Conservation (phyloP, 2,888 invertebrate species). For the Aspidiotus destructor region DNA sequence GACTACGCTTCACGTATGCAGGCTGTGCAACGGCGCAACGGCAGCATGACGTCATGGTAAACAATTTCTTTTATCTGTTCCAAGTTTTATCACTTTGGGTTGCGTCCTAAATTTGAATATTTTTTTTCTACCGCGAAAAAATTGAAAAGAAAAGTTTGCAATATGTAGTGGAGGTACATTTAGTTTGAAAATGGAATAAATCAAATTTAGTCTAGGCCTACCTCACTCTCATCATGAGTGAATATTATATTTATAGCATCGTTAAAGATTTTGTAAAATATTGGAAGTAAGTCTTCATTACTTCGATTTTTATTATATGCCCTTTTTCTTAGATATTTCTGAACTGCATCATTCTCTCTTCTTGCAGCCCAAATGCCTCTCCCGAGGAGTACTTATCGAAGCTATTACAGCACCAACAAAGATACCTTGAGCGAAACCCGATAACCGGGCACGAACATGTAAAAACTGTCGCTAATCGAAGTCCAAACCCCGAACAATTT, state of each 20-base stretch:
- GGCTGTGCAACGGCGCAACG: too few relatives aligned
- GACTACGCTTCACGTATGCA: too few relatives aligned
- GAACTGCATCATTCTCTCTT: not conserved
- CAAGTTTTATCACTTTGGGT: too few relatives aligned
- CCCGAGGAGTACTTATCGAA: slow-evolving; percentile 16
- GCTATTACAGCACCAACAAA: slow-evolving; percentile 12
- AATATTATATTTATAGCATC: slow-evolving; percentile 11
- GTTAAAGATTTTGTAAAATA: slow-evolving; percentile 23
- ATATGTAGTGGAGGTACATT: too few relatives aligned
- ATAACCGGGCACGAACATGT: slow-evolving; percentile 18
- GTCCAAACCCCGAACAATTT: slow-evolving; percentile 18
- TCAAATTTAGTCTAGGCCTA: not conserved
- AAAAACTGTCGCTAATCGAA: slow-evolving; percentile 20
- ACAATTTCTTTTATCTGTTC: too few relatives aligned
- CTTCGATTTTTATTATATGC: slow-evolving; percentile 2
- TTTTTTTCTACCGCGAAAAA: too few relatives aligned
- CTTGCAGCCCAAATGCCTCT: slow-evolving; percentile 16
- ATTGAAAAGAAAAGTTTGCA: too few relatives aligned
- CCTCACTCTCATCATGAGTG: slow-evolving; percentile 11
- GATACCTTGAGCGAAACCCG: slow-evolving; percentile 21
- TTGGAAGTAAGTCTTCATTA: slow-evolving; percentile 11
- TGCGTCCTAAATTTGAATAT: too few relatives aligned
- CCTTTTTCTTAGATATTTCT: slow-evolving; percentile 3
- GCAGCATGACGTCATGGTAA: too few relatives aligned
- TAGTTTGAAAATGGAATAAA: too few relatives aligned